A percentile compares a stretch with the other conserved stretches of the same genome.
Evolutionary conservation across 2,797 vertebrate species (phyloP).

Genomic region (Xiphorhynchus erythropygius): DNA sequence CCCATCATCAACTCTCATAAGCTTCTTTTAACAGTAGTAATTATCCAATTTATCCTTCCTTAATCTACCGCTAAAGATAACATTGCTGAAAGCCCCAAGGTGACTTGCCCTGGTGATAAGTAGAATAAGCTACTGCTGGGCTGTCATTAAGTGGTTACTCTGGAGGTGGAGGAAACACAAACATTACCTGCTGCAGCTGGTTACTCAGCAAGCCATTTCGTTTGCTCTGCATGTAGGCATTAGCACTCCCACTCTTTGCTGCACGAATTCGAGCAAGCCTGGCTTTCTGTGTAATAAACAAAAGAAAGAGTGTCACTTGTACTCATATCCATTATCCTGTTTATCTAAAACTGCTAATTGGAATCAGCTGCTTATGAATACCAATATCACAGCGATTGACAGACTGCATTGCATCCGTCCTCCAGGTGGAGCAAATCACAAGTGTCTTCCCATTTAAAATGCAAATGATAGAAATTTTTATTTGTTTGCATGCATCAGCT

Average conservation of each 20-base stretch:
- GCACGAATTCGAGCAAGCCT: slow-evolving; percentile 94
- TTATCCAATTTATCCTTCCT: neutral
- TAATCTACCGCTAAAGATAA: neutral
- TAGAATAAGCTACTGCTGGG: neutral
- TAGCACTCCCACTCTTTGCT: slow-evolving; percentile 93
- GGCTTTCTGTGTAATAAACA: slow-evolving; percentile 88
- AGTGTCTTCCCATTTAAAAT: neutral
- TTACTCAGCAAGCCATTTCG: slow-evolving; percentile 91
- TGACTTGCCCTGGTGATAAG: neutral
- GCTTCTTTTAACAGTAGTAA: neutral
- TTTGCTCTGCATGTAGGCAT: slow-evolving; percentile 98
- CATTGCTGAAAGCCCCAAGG: neutral
- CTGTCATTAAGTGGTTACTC: slow-evolving; percentile 9
- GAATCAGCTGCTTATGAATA: slow-evolving; percentile 16
- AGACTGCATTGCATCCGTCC: neutral
- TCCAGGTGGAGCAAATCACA: slow-evolving; percentile 15
- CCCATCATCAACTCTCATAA: fast-evolving
- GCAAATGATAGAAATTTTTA: neutral
- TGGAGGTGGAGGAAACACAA: neutral
- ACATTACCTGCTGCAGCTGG: slow-evolving; percentile 82
- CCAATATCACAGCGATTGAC: neutral
- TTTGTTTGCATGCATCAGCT: neutral
- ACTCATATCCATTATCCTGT: neutral
- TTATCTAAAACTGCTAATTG: slow-evolving; percentile 38
- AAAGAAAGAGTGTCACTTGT: neutral